phyloP scores from a whole-genome alignment of 1,140 invertebrate species.

The Mamestra configurata region DNA sequence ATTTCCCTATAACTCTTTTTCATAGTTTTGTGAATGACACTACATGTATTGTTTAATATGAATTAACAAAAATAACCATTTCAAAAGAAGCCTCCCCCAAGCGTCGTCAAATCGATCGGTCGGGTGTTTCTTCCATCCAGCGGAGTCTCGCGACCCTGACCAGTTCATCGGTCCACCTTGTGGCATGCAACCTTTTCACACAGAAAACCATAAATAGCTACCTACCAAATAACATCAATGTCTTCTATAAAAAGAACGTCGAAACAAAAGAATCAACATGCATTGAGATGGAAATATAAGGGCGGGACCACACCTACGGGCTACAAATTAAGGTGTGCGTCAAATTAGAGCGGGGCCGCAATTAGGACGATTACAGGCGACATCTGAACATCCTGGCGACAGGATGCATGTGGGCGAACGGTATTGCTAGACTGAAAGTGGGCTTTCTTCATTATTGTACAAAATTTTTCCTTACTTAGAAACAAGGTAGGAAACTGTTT shows the following conservation, averaged over 20 bases:
- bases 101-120: too few relatives aligned
- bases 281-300: conserved; percentile 67
- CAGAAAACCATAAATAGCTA: background rate
- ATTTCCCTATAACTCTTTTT: too few relatives aligned
- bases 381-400: conserved; percentile 71
- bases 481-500: too few relatives aligned
- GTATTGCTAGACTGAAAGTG: conserved; percentile 32
- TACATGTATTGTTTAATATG: too few relatives aligned
- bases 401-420: conserved; percentile 62
- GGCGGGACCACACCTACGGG: conserved; percentile 45
- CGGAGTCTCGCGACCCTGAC: too few relatives aligned
- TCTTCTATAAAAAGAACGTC: background rate
- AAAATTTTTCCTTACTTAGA: background rate
- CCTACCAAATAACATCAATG: background rate
- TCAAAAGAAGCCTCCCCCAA: too few relatives aligned
- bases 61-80: too few relatives aligned
- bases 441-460: background rate
- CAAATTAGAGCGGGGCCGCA: conserved; percentile 71
- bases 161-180: too few relatives aligned
- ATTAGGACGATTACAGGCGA: conserved; percentile 74
- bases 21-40: background rate
- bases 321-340: conserved; percentile 61
- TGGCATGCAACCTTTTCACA: too few relatives aligned
- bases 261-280: conserved; percentile 46
- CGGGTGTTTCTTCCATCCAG: too few relatives aligned